These are phyloP conservation scores for Spea multiplicata DNA, from an alignment of 2,113 vertebrate species.

Conservation along the genomic window DNA sequence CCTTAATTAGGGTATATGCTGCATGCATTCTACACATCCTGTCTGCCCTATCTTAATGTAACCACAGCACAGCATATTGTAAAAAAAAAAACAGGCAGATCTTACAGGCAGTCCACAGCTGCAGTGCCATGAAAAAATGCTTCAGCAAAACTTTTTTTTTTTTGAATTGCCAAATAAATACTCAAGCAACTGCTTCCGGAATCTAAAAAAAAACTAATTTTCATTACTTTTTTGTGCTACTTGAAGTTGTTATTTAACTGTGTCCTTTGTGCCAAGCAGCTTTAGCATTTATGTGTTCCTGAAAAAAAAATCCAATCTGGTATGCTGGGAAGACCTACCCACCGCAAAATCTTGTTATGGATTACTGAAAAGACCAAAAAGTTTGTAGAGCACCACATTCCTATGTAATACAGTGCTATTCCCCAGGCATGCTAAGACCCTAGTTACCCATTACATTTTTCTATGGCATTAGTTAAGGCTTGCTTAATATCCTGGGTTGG, in stretches of 20 bases:
- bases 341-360: too few relatives aligned
- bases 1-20: background rate
- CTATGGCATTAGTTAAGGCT: too few relatives aligned
- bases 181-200: background rate
- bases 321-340: too few relatives aligned
- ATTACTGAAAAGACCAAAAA: too few relatives aligned
- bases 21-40: slow-evolving; percentile 5
- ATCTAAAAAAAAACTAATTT: background rate
- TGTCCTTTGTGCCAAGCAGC: too few relatives aligned
- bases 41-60: slow-evolving; percentile 8
- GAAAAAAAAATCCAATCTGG: too few relatives aligned
- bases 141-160: slow-evolving; percentile 19
- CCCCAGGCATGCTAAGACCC: too few relatives aligned
- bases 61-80: slow-evolving; percentile 20
- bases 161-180: slow-evolving; percentile 38
- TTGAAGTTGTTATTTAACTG: background rate
- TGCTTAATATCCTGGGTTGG: too few relatives aligned
- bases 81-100: background rate
- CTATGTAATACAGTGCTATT: too few relatives aligned
- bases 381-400: too few relatives aligned
- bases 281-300: too few relatives aligned
- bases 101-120: background rate
- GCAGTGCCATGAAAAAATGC: background rate
- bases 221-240: background rate
- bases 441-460: too few relatives aligned